Evolutionary conservation across 2,797 vertebrate genomes (phyloP), one percentile per base, ranked within the genome.

Genomic region (Aratinga solstitialis): DNA sequence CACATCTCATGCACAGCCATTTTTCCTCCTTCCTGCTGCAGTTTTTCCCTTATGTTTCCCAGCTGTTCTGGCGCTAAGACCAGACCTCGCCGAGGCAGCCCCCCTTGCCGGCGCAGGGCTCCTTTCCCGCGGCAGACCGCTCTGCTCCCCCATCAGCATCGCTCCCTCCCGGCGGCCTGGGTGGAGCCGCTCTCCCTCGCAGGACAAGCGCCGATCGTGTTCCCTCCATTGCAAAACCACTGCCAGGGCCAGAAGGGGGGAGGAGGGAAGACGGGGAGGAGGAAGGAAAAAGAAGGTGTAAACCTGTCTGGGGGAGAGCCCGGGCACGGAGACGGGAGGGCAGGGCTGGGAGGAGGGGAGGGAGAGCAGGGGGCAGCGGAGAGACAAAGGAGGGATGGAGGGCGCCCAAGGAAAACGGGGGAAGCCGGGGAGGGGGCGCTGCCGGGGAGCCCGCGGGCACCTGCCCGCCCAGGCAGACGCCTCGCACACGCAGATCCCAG

Each of bases 351-450:
- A 14, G 11, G 18, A 14, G 9, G 21, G 15, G 50, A 56, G 54
- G 32, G 12, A 56, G 32, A 34, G 13, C 54, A 14, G 13, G 21
- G 74, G 18, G 30, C 29, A 50, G 65, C 42, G 43, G 85, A 45
- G 40, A 75, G 65, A 90, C 89, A 91, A 90, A 89, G 84, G 71
- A 80, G 68, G 85, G 80, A 90, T 65, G 65, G 84, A 94, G 40
- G 65, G 38, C 34, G 32, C 59, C 78, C 63, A 42, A 50, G 40
- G 75, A 79, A 85, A 75, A 45, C 50, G 34, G 66, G 67, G 84
- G 23, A 92, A 86, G 54, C 72, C 83, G 32, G 61, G 29, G 84
- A 62, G 87, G 66, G 79, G 58, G 56, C 75, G 79, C 88, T 83
- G 63, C 48, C 59, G 50, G 86, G 75, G 62, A 89, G 58, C 80